phyloP scores from a whole-genome alignment of 2,113 vertebrate genomes.

The Miniopterus natalensis region DNA sequence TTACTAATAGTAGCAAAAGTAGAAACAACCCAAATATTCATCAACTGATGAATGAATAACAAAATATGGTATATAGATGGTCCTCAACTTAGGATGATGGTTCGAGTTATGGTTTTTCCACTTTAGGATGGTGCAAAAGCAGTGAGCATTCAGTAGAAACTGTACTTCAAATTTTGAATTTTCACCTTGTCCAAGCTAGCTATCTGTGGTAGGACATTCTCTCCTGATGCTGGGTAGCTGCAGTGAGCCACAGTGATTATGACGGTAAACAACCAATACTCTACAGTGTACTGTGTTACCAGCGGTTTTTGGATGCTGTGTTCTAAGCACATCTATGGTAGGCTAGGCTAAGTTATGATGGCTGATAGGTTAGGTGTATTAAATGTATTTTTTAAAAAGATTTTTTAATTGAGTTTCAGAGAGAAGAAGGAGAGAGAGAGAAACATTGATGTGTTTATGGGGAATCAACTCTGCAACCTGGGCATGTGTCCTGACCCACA shows the following conservation, averaged over 20 bases:
- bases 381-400: background rate
- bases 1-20: slow-evolving; percentile 26
- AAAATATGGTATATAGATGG: background rate
- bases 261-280: background rate
- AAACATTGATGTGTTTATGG: too few species aligned
- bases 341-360: background rate
- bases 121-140: background rate
- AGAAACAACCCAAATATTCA: slow-evolving; percentile 4
- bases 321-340: background rate
- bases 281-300: background rate
- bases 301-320: background rate
- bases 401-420: too few species aligned
- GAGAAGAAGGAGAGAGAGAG: too few species aligned
- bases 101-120: background rate
- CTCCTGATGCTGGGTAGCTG: background rate
- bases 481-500: too few species aligned
- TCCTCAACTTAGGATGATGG: background rate
- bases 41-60: background rate
- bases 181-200: background rate
- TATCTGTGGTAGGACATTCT: too few species aligned
- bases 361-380: background rate
- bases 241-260: background rate
- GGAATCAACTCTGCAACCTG: too few species aligned
- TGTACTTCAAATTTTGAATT: background rate
- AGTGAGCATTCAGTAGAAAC: background rate